Conservation (phyloP, 1,140 invertebrate species). For the Gonatopus flavifemur region DNA sequence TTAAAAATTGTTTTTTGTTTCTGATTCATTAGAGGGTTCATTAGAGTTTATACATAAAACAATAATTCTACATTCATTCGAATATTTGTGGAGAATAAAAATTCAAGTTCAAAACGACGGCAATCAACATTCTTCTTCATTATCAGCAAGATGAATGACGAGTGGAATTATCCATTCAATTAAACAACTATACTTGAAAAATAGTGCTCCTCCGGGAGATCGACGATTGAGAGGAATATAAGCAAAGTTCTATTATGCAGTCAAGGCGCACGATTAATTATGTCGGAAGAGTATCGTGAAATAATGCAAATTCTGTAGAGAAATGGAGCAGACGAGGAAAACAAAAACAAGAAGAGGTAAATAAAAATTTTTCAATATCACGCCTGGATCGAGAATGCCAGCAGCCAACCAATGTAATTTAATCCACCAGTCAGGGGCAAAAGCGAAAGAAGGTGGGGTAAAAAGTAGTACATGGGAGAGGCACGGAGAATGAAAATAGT, state of each 20-base stretch:
- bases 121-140: too few relatives aligned
- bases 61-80: too few relatives aligned
- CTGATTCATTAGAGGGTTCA: too few relatives aligned
- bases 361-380: conserved; percentile 18
- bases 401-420: background rate
- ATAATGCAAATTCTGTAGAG: conserved; percentile 13
- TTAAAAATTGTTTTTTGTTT: too few relatives aligned
- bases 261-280: conserved; percentile 12
- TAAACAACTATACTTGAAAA: background rate
- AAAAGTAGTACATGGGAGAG: conserved; percentile 3
- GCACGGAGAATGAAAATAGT: conserved; percentile 1
- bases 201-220: too few relatives aligned
- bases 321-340: too few relatives aligned
- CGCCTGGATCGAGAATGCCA: conserved; percentile 1
- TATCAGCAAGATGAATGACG: too few relatives aligned
- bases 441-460: background rate
- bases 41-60: too few relatives aligned
- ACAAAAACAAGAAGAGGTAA: too few relatives aligned
- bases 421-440: conserved; percentile 2
- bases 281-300: conserved; percentile 13
- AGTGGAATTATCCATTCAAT: conserved; percentile 18
- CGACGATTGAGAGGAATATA: background rate
- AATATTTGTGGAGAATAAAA: too few relatives aligned
- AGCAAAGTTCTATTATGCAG: background rate
- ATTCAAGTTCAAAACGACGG: too few relatives aligned